These are phyloP conservation scores for Lysandra coridon DNA, from an alignment of 2,888 invertebrate genomes.

Conservation along the genomic window DNA sequence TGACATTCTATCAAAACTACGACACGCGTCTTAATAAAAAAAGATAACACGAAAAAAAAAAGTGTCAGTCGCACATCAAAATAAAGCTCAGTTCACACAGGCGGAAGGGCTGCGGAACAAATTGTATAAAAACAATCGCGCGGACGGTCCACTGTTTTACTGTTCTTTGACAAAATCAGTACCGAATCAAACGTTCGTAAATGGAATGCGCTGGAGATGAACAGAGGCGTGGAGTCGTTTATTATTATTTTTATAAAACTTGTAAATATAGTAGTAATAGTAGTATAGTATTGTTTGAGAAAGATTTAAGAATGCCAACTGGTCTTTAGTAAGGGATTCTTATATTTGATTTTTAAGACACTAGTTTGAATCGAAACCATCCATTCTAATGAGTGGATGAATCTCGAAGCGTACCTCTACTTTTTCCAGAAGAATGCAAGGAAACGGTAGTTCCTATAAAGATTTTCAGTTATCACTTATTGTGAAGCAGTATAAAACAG, in stretches of 20 bases:
- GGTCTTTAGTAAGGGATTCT: too few relatives aligned
- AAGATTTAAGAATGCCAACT: too few relatives aligned
- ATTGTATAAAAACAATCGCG: slow-evolving; percentile 78
- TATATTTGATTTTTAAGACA: too few relatives aligned
- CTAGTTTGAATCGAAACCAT: too few relatives aligned
- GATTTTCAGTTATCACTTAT: too few relatives aligned
- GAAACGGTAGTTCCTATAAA: too few relatives aligned
- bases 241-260: not conserved
- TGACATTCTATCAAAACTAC: slow-evolving; percentile 74
- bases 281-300: not conserved
- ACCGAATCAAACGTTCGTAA: slow-evolving; percentile 73
- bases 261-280: not conserved
- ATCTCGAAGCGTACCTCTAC: too few relatives aligned
- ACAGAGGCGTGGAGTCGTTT: slow-evolving; percentile 48
- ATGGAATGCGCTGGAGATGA: slow-evolving; percentile 65
- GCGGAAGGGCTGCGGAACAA: slow-evolving; percentile 62
- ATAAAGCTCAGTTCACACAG: slow-evolving; percentile 56
- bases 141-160: slow-evolving; percentile 69
- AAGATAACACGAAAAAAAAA: slow-evolving; percentile 62
- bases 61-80: slow-evolving; percentile 76
- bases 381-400: too few relatives aligned
- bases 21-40: slow-evolving; percentile 62
- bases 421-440: too few relatives aligned
- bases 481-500: too few relatives aligned
- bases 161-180: slow-evolving; percentile 75